Evolutionary conservation across 2,888 invertebrate species (phyloP).

Genomic region (Pedicia rivosa): DNA sequence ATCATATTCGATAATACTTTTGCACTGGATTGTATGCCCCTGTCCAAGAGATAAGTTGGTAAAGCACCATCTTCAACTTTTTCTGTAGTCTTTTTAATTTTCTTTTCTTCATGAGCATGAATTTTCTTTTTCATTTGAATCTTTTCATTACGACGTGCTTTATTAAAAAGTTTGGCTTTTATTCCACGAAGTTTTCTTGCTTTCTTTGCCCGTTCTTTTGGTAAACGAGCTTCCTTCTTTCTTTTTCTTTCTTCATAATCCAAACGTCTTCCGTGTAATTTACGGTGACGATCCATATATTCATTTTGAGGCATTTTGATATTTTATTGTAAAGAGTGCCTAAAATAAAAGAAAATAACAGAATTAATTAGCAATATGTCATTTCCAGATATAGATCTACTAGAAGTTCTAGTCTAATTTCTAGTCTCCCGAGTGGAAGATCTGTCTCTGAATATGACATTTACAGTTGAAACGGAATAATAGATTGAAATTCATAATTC

Average conservation of each 20-base stretch:
- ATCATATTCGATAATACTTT: slow-evolving; percentile 98
- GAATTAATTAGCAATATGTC: neutral
- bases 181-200: slow-evolving; percentile 87
- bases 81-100: slow-evolving; percentile 71
- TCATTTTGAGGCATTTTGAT: slow-evolving; percentile 92
- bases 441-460: slow-evolving; percentile 5
- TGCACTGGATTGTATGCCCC: slow-evolving; percentile 84
- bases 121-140: slow-evolving; percentile 99
- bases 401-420: neutral
- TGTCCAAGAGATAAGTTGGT: slow-evolving; percentile 92
- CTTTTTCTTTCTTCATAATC: slow-evolving; percentile 96
- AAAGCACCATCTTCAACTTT: slow-evolving; percentile 80
- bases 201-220: slow-evolving; percentile 78
- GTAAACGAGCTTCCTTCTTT: slow-evolving; percentile 88
- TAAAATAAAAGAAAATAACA: neutral
- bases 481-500: no score
- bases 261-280: slow-evolving; percentile 86
- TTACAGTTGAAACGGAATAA: no score
- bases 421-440: slow-evolving; percentile 3
- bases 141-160: slow-evolving; percentile 92
- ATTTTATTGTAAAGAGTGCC: neutral
- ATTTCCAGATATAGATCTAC: neutral
- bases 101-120: slow-evolving; percentile 91
- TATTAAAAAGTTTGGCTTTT: slow-evolving; percentile 95
- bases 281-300: slow-evolving; percentile 95